phyloP scores from a whole-genome alignment of 2,113 vertebrate species.

The Ciconia boyciana region DNA sequence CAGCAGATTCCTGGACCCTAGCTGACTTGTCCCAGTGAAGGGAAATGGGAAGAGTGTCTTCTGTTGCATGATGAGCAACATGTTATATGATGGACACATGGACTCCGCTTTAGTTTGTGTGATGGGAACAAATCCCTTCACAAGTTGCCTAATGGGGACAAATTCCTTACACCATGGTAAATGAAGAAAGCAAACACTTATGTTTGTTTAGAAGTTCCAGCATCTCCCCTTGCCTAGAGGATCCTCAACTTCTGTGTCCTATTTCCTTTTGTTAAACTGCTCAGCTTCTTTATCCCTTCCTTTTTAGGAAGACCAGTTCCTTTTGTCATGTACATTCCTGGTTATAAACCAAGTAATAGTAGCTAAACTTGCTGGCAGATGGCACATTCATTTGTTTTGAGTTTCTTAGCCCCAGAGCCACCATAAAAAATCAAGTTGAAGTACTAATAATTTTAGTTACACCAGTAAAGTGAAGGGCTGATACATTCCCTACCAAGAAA shows the following conservation, averaged over 20 bases:
- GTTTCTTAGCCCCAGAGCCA: background rate
- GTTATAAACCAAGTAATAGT: background rate
- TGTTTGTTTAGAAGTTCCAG: background rate
- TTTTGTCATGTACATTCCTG: background rate
- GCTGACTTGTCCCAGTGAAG: background rate
- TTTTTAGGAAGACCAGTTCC: background rate
- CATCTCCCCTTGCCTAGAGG: background rate
- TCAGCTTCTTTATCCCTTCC: background rate
- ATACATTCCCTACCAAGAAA: background rate
- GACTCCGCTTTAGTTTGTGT: background rate
- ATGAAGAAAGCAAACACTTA: background rate
- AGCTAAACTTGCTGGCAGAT: background rate
- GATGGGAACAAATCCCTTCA: background rate
- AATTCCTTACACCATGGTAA: background rate
- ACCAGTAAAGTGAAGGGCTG: background rate
- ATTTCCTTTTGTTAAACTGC: background rate
- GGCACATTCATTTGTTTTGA: background rate
- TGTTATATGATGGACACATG: background rate
- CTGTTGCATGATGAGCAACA: background rate
- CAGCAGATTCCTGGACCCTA: background rate
- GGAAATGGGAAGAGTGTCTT: background rate
- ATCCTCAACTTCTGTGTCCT: background rate
- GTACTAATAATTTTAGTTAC: background rate
- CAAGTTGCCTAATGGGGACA: background rate
- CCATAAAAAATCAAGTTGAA: background rate